Evolutionary conservation across 2,888 invertebrate genomes (phyloP), one percentile per base, ranked within the genome.

Genomic region (Tenthredo livida): DNA sequence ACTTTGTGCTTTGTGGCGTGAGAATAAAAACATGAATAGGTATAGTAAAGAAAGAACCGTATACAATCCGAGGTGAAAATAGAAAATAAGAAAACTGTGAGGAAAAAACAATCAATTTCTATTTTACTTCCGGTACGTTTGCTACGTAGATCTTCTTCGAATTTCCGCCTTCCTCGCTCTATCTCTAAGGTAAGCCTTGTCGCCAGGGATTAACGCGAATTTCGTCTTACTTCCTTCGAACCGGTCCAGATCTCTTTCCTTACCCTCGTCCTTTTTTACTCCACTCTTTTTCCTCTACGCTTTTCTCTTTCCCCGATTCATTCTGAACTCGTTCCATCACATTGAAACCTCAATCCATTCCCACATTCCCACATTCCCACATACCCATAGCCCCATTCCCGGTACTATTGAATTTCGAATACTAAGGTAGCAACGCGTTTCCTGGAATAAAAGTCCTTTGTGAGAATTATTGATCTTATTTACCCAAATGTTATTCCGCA

Each of bases 401-500:
- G 29, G 58, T 47, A 40, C 80, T 80, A 80, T 80, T 65, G 80
- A 80, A 80, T 80, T 33, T 80, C 80, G 58, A 25, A 77, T 50
- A 77, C 33, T 6, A 47, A 77, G 54, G 50, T 77, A 54, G 65
- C 40, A 21, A 40, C 80, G 80, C 80, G 40, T 61, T 65, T 33
- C 21, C 33, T 80, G 9, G 54, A 54, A 77, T 54, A 77, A 77
- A 77, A 77, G 54, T 77, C 54, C 50, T 50, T 77, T 54, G 84
- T 50, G 70, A 47, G 70, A 84, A 84, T 84, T 84, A 84, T 84
- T 70, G 84, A 84, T 84, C 84, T 84, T 50, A 84, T 84, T 84
- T 70, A 70, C 84, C 70, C 67, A 84, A 84, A 84, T 84, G 67
- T 70, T 65, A 84, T 84, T 70, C 77, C 29, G 29, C 77, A 54